Evolutionary conservation across 1,140 invertebrate species (phyloP).

Genomic region (Drosophila bifasciata): DNA sequence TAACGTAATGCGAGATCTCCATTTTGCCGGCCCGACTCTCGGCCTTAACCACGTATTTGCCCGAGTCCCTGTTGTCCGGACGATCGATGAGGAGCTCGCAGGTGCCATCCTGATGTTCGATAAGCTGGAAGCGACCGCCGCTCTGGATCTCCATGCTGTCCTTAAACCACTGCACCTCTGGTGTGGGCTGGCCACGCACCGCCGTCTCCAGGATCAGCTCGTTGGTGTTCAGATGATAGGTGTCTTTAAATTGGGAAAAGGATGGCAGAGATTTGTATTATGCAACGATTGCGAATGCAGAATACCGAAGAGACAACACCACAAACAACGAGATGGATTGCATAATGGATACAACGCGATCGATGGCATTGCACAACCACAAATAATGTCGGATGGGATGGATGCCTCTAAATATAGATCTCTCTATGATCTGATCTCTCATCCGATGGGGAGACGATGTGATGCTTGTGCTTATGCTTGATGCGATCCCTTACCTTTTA

Average conservation of each 20-base stretch:
- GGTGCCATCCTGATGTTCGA: slow-evolving; percentile 75
- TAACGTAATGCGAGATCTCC: slow-evolving; percentile 74
- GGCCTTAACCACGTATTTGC: slow-evolving; percentile 78
- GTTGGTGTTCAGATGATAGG: slow-evolving; percentile 79
- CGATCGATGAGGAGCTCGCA: slow-evolving; percentile 77
- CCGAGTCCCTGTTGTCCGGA: slow-evolving; percentile 73
- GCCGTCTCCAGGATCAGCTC: slow-evolving; percentile 82
- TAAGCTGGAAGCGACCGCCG: slow-evolving; percentile 63
- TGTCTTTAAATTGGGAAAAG: slow-evolving; percentile 58
- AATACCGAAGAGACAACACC: slow-evolving; percentile 19
- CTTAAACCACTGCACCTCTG: slow-evolving; percentile 93
- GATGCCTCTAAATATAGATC: slow-evolving; percentile 14
- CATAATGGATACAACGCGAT: slow-evolving; percentile 39
- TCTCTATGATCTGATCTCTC: slow-evolving; percentile 4
- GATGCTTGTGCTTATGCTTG: no score
- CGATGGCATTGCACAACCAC: slow-evolving; percentile 57
- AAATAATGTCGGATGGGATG: not conserved
- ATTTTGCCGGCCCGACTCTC: slow-evolving; percentile 78
- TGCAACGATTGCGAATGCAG: slow-evolving; percentile 29
- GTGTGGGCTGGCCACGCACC: slow-evolving; percentile 91
- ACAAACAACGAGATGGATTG: slow-evolving; percentile 38
- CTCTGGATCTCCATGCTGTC: slow-evolving; percentile 87
- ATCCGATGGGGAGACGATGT: not conserved
- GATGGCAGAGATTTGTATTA: slow-evolving; percentile 1
- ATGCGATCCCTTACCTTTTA: slow-evolving; percentile 74